Evolutionary conservation across 1,140 invertebrate genomes (phyloP), one percentile per base, ranked within the genome.

Genomic region (Daktulosphaira vitifoliae): DNA sequence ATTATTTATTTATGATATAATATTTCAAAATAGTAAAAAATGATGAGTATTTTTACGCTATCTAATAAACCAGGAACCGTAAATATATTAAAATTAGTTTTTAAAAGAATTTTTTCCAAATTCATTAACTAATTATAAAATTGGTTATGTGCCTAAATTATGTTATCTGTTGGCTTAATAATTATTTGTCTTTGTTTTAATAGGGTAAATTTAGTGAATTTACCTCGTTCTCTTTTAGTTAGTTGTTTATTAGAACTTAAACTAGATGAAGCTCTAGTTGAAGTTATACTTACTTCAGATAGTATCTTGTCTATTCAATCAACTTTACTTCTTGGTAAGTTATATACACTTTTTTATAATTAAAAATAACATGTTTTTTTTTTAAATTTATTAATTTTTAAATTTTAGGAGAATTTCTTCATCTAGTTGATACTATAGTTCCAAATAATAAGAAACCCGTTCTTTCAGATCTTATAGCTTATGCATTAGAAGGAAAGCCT

Each of bases 281-380:
- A 96, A 78, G 92, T 95, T 4, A 90, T 96, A 69, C 86, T 92
- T 6, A 87, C 85, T 25, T 87, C 86, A 69, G 91, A 93, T 72
- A 87, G 87, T 6, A 86, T 90, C 72, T 85, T 96, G 67, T 93
- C 90, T 39, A 87, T 96, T 39, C 80, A 89, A 65, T 89, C 92
- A 23, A 94, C 92, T 1, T 85, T 97, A 56, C 76, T 98, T 16
- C 77, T 98, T 49, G 89, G 84, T 75, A 69, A 73, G 69, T 70
- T 15, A 23, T 42, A 59, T 54, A 20, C 11, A n/a, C n/a, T n/a
- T n/a, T n/a, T 44, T 8, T 16, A 20, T 62, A 1, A 20, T 1
- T 42, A 38, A 13, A 11, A n/a, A 33, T 33, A 33, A 25, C 6
- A 25, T 25, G n/a, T n/a, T n/a, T n/a, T n/a, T n/a, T n/a, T 13